phyloP scores from a whole-genome alignment of 1,140 invertebrate genomes.

The Neomicropteryx cornuta region DNA sequence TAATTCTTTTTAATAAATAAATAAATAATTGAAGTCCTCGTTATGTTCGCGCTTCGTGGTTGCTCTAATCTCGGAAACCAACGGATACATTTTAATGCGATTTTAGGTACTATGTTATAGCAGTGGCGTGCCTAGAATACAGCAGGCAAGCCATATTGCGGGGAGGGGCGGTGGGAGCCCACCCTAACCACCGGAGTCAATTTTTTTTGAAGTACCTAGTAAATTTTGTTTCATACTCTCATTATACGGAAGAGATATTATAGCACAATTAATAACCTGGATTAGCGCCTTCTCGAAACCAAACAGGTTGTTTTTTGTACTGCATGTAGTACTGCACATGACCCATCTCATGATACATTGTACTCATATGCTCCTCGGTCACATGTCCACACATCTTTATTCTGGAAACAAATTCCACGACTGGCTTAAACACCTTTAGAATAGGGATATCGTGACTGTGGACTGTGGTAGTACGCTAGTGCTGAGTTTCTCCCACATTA shows the following conservation, averaged over 20 bases:
- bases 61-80: too few species aligned
- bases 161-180: neutral
- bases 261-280: conserved; percentile 33
- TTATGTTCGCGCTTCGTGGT: too few species aligned
- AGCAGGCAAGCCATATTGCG: too few species aligned
- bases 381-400: conserved; percentile 72
- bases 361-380: conserved; percentile 54
- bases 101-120: neutral
- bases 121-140: neutral
- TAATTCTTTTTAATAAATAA: too few species aligned
- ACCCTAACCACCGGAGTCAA: conserved; percentile 3
- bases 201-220: too few species aligned
- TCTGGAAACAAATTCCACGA: conserved; percentile 28
- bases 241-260: neutral
- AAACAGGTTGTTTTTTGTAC: conserved; percentile 52
- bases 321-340: conserved; percentile 62
- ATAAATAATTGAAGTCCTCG: too few species aligned
- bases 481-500: conserved; percentile 1
- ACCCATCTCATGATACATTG: conserved; percentile 66
- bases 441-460: too few species aligned
- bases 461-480: too few species aligned
- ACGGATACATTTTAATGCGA: too few species aligned
- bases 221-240: conserved; percentile 8
- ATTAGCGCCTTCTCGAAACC: conserved; percentile 58
- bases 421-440: neutral